Base-by-base conservation (phyloP, 2,888 invertebrate genomes). In the Abrostola tripartita region DNA sequence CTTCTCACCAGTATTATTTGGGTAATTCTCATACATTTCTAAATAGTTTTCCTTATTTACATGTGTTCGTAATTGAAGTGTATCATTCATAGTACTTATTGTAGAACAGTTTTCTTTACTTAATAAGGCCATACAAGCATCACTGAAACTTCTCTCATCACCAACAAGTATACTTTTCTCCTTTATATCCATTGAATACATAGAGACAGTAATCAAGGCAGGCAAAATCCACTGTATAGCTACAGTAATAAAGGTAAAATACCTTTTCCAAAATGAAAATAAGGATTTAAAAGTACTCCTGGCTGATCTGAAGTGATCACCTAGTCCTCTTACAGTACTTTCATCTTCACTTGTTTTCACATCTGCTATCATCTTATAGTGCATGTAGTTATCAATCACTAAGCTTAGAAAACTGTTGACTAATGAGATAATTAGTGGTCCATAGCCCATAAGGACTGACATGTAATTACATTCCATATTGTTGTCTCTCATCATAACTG, bases 341-440 rank as follows among this genome's bases (percentile, higher is more conserved):
- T 90, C 89, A 24, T 90, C 86, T 60, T 90, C 88, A 62, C 84
- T 85, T 37, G 71, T 79, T 61, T 90, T 88, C 0, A 82, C 81
- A 38, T 89, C 85, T 11, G 79, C 74, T 40, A 93, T 65, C 83
- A 92, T 89, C 81, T 77, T 88, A 70, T 92, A 93, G 76, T 93
- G 92, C 88, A 93, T 87, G 62, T 92, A 94, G 76, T 93, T 93
- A 62, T 94, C 91, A 61, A 94, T 91, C 0, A 93, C 79, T 1
- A 94, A 81, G 57, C 88, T 92, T 9, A 93, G 42, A 71, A 94
- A 94, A 71, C 93, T 94, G 69, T 94, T 95, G 0, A 93, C 91
- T 49, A 93, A 77, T 5, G 94, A 90, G 37, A 92, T 81, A 36
- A 93, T 85, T 12, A 92, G 67, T 0, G 94, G 94, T 47, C 93